These are phyloP conservation scores for Drosophila subsilvestris DNA, from an alignment of 2,888 invertebrate genomes.

Conservation along the genomic window DNA sequence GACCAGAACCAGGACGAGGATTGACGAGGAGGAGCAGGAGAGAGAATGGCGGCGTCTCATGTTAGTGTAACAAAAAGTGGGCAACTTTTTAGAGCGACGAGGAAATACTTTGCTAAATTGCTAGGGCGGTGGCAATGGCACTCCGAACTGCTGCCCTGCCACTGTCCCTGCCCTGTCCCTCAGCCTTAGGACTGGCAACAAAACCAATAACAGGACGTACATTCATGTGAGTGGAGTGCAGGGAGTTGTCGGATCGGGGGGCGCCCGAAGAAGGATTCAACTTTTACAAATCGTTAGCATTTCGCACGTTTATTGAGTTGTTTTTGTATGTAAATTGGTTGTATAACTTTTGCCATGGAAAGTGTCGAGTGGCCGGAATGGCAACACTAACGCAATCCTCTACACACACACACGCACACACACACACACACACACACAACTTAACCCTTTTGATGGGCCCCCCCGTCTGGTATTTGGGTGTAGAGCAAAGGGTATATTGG, in stretches of 20 bases:
- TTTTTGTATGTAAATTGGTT: slow-evolving; percentile 78
- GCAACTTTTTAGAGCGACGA: slow-evolving; percentile 71
- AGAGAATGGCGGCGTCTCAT: slow-evolving; percentile 24
- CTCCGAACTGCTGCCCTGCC: neutral
- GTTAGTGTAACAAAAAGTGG: slow-evolving; percentile 67
- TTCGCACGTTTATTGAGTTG: slow-evolving; percentile 81
- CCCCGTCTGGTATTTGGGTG: slow-evolving; percentile 7
- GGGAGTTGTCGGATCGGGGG: slow-evolving; percentile 2
- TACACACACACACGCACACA: too few species aligned
- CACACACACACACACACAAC: neutral
- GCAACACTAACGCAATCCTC: slow-evolving; percentile 33
- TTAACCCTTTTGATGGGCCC: slow-evolving; percentile 23
- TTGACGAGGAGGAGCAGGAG: neutral
- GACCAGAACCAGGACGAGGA: slow-evolving; percentile 4
- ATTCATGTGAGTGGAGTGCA: slow-evolving; percentile 28
- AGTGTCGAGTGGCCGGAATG: slow-evolving; percentile 67
- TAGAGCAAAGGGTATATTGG: neutral
- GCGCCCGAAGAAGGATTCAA: slow-evolving; percentile 47
- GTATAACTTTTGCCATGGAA: slow-evolving; percentile 71
- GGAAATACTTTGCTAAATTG: slow-evolving; percentile 79
- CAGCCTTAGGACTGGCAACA: slow-evolving; percentile 45
- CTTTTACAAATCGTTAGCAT: slow-evolving; percentile 80
- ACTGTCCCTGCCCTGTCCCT: neutral
- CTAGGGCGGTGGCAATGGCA: slow-evolving; percentile 50
- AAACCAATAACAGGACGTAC: slow-evolving; percentile 51